These are phyloP conservation scores for Epizoanthus illoricatus DNA, from an alignment of 92 coral and sea anemone genomes.

Conservation along the genomic window DNA sequence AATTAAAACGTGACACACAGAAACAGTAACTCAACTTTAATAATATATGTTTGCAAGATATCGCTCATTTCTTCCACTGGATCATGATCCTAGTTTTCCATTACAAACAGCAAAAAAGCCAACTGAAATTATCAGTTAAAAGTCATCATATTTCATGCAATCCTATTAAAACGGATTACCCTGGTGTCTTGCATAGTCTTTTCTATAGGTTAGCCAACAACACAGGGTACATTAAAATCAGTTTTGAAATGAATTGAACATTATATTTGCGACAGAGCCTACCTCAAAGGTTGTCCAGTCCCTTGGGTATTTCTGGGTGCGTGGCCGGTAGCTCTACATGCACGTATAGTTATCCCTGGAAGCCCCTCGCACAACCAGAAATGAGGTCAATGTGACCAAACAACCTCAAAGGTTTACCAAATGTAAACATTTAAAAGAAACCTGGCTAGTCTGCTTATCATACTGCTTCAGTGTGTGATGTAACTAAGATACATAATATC, in stretches of 20 bases:
- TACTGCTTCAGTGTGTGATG: too few species aligned
- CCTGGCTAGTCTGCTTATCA: too few species aligned
- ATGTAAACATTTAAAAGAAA: too few species aligned
- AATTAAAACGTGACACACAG: background rate
- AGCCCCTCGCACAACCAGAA: too few species aligned
- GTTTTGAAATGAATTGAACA: background rate
- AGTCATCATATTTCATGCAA: background rate
- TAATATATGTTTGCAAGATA: background rate
- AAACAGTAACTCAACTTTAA: slow-evolving; percentile 1
- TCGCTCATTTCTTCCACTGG: slow-evolving; percentile 1
- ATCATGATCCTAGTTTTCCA: background rate
- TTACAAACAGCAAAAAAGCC: background rate
- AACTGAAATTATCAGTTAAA: background rate
- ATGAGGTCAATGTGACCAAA: too few species aligned
- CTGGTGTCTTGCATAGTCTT: background rate
- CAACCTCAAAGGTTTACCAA: too few species aligned
- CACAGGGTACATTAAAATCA: background rate
- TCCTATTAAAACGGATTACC: background rate
- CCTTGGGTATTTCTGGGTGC: background rate
- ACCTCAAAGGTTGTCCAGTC: background rate
- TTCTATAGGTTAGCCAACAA: background rate
- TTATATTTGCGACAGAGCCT: background rate
- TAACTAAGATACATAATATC: too few species aligned
- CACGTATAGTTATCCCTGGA: too few species aligned
- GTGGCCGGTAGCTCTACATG: too few species aligned